These are phyloP conservation scores for Xyrauchen texanus DNA, from an alignment of 2,113 vertebrate species.

Conservation along the genomic window DNA sequence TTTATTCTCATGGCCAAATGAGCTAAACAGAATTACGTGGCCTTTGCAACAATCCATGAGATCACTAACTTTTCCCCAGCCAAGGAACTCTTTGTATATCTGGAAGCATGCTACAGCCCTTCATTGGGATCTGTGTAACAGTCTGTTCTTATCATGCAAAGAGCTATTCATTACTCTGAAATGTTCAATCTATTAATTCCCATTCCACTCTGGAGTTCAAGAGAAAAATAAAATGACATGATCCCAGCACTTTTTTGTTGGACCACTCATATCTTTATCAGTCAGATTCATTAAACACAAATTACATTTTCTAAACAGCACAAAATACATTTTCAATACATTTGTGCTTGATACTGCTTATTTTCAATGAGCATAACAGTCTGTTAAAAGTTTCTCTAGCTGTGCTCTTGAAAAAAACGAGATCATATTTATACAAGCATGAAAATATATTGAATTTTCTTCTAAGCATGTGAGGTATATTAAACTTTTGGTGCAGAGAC, in stretches of 20 bases:
- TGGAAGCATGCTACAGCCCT: slow-evolving; percentile 12
- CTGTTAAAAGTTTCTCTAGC: background rate
- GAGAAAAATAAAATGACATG: background rate
- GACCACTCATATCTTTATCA: background rate
- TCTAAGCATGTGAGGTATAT: background rate
- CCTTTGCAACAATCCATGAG: slow-evolving; percentile 14
- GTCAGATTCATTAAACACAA: background rate
- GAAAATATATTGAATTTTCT: background rate
- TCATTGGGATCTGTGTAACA: slow-evolving; percentile 38
- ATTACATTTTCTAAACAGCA: no score
- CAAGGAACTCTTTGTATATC: slow-evolving; percentile 20
- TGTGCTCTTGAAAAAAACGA: slow-evolving; percentile 17
- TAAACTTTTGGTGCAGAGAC: background rate
- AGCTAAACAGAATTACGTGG: slow-evolving; percentile 11
- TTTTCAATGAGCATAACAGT: slow-evolving; percentile 2
- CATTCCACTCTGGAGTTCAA: background rate
- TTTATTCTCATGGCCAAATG: slow-evolving; percentile 13
- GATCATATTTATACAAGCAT: slow-evolving; percentile 1
- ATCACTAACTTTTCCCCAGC: slow-evolving; percentile 4
- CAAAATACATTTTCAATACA: no score
- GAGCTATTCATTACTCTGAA: background rate
- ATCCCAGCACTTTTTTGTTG: background rate
- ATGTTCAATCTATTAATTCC: slow-evolving; percentile 3
- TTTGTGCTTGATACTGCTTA: background rate
- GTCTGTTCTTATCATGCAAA: background rate